Base-by-base conservation (phyloP, 2,888 invertebrate species). In the Drosophila villosipedis region DNA sequence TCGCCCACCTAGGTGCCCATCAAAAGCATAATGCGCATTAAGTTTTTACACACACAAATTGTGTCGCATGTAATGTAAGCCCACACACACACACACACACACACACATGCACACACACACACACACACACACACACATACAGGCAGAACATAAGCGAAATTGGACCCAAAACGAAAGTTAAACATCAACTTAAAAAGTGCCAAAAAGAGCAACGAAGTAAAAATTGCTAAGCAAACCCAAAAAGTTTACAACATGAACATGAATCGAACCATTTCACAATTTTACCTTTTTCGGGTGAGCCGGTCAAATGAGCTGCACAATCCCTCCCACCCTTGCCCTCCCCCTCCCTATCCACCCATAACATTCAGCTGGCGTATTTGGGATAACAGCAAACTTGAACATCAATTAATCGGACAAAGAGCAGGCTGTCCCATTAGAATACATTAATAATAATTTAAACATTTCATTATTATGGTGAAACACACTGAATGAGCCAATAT, bases 141-240 rank as follows among this genome's bases (percentile, higher is more conserved):
- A 41, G 14, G 22, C 33, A 9, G 25, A 62, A 39, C 31, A 61
- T n/a, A 49, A 63, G 16, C 5, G 39, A 57, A 68, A 72, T 54
- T 52, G 33, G 60, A 33, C 54, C 61, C 66, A 54, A 81, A 76
- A 67, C 69, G 50, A 66, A 83, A 83, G 78, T 81, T 78, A 86
- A 83, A 84, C 76, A 83, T 76, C 76, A 84, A 84, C 84, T 86
- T 71, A 59, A 78, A 78, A 83, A 74, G 74, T 75, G 78, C 53
- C 68, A 83, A 83, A 55, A 47, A 41, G 41, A 75, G 64, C 74
- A 77, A 53, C 63, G 43, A 52, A 73, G 41, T 54, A 49, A 66
- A 43, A 78, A 60, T 41, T 41, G 43, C 37, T 22, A 68, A 54
- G 62, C 60, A 60, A 65, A 50, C 25, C 41, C 35, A 22, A 57